Percentiles rank a stretch among this genome's conserved stretches.
These are phyloP conservation scores for Stichodactyla mertensii DNA, from an alignment of 64 coral and sea anemone genomes.

Conservation along the genomic window DNA sequence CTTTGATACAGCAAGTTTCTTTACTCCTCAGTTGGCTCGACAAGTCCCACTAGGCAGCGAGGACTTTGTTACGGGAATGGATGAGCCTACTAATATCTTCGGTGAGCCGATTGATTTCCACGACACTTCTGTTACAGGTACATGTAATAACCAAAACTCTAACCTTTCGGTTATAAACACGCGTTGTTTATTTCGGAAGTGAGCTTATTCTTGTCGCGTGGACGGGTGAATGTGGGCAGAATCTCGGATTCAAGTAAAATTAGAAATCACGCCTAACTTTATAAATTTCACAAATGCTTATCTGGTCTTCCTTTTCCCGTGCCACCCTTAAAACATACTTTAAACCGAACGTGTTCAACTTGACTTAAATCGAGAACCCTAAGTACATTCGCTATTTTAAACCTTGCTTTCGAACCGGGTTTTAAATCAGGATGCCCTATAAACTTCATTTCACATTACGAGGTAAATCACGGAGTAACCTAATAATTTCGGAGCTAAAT, in stretches of 20 bases:
- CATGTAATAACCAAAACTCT: conserved; percentile 28
- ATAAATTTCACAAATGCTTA: background rate
- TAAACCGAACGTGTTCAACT: background rate
- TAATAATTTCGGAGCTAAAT: background rate
- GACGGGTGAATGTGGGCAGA: conserved; percentile 19
- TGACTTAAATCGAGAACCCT: background rate
- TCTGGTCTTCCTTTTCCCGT: conserved; percentile 10
- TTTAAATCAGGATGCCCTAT: background rate
- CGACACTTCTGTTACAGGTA: conserved; percentile 81
- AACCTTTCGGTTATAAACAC: conserved; percentile 31
- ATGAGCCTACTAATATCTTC: conserved; percentile 91
- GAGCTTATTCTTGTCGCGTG: conserved; percentile 14
- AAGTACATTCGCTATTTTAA: background rate
- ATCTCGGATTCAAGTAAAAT: conserved; percentile 9
- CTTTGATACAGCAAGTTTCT: conserved; percentile 86
- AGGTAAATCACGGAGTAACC: conserved; percentile 4
- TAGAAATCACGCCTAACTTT: conserved; percentile 28
- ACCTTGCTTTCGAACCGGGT: background rate
- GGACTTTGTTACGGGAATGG: conserved; percentile 80
- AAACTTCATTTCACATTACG: conserved; percentile 10
- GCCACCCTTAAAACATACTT: conserved; percentile 20
- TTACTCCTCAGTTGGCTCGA: conserved; percentile 75
- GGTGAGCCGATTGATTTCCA: conserved; percentile 98
- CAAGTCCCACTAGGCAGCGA: conserved; percentile 78
- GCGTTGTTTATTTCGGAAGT: conserved; percentile 51